Base-by-base conservation (phyloP, 1,140 invertebrate genomes). In the Pseudomyrmex cubaensis region DNA sequence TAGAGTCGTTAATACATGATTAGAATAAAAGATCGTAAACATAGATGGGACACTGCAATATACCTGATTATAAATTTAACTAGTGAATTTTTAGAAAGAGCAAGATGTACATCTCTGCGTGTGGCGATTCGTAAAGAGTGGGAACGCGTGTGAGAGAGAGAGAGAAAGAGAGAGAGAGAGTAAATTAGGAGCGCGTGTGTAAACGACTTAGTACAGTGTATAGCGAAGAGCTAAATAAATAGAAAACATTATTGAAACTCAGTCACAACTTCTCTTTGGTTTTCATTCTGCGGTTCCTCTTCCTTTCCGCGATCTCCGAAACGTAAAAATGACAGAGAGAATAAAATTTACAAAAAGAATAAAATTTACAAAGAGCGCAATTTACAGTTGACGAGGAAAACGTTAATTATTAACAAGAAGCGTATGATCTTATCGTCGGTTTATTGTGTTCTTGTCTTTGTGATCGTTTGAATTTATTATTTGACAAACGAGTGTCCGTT, bases 31-130 rank as follows among this genome's bases (percentile, higher is more conserved):
- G 87, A 87, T 89, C 89, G 85, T 91, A 91, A 92, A 89, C 85
- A 93, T 92, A 92, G 90, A 93, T 93, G 93, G 93, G 94, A 93
- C 92, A 94, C 92, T 94, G 93, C 94, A 94, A 94, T 94, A 94
- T 93, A 93, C 91, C 89, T 93, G 92, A 93, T 93, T 92, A 90
- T 93, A 92, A 91, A 89, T 91, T 94, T 91, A 92, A 93, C 91
- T 92, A 94, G 91, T 85, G 88, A 92, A 91, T 90, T 93, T 93
- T 92, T 92, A 87, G 90, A 57, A 72, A 92, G 92, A 93, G 85
- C 93, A 93, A 92, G 90, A 92, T 92, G 90, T 92, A 86, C 90
- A 91, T 89, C 83, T 83, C 83, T 83, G 88, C 85, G 80, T 86
- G 82, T 77, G 84, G 64, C 77, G 83, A 84, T 78, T 84, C 84